phyloP scores from a whole-genome alignment of 2,113 vertebrate genomes.

The Protobothrops mucrosquamatus region DNA sequence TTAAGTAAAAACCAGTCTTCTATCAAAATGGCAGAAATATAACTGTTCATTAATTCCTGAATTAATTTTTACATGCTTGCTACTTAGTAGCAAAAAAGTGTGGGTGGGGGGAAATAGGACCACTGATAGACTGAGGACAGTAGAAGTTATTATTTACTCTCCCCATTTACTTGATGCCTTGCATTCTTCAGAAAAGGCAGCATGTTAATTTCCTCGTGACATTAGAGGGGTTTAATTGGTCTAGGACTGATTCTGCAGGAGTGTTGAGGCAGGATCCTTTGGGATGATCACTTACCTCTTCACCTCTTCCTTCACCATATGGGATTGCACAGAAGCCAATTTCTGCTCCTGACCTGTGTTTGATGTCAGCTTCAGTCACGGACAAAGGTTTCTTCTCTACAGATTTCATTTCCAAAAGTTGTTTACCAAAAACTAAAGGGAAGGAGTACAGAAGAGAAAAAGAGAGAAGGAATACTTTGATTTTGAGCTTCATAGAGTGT shows the following conservation, averaged over 20 bases:
- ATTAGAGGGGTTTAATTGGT: constrained; percentile 4
- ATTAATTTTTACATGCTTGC: neutral
- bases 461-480: neutral
- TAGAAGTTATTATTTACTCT: constrained; percentile 10
- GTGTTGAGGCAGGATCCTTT: neutral
- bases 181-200: neutral
- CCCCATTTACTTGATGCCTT: neutral
- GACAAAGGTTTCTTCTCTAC: constrained; percentile 19
- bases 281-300: neutral
- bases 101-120: neutral
- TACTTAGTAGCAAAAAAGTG: neutral
- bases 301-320: neutral
- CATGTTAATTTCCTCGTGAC: constrained; percentile 1
- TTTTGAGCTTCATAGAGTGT: neutral
- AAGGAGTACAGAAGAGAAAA: neutral
- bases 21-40: neutral
- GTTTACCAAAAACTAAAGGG: constrained; percentile 10
- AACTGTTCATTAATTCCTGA: neutral
- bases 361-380: neutral
- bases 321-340: neutral
- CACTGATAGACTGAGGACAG: neutral
- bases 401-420: constrained; percentile 20
- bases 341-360: constrained; percentile 20
- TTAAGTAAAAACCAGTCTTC: neutral
- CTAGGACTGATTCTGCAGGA: neutral